Conservation (phyloP, 2,797 vertebrate species). For the Bryconaethiops microstoma region DNA sequence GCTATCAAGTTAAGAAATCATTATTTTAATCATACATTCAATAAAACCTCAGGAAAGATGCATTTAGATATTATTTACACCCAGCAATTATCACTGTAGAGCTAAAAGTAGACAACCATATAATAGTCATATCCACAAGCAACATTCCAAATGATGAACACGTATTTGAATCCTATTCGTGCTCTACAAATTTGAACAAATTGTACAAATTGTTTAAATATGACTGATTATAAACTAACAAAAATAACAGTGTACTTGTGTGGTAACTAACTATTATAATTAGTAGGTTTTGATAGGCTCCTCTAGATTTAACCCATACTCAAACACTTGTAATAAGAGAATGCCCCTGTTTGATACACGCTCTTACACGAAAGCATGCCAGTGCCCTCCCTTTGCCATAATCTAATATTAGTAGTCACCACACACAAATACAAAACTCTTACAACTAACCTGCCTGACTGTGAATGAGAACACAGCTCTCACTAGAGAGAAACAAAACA, state of each 20-base stretch:
- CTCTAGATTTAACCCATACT: conserved; percentile 9
- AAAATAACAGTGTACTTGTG: conserved; percentile 33
- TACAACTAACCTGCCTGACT: conserved; percentile 49
- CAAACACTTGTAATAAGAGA: conserved; percentile 6
- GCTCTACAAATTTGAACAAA: background rate
- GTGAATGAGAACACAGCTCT: conserved; percentile 47
- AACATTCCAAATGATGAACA: background rate
- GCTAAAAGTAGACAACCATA: background rate
- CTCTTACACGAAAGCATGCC: conserved; percentile 17
- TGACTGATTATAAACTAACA: conserved; percentile 36
- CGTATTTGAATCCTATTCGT: background rate
- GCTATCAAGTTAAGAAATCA: background rate
- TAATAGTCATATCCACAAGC: background rate
- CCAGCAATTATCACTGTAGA: background rate
- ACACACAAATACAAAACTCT: background rate
- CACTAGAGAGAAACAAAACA: conserved; percentile 24
- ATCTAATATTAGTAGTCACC: conserved; percentile 20
- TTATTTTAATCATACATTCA: background rate
- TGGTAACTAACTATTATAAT: conserved; percentile 18
- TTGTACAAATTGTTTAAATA: conserved; percentile 43
- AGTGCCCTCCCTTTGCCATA: background rate
- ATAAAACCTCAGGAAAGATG: background rate
- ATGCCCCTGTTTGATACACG: conserved; percentile 7
- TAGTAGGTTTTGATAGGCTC: background rate
- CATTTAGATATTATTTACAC: background rate